Conservation (phyloP, 2,888 invertebrate species). For the Sphaerophoria taeniata region DNA sequence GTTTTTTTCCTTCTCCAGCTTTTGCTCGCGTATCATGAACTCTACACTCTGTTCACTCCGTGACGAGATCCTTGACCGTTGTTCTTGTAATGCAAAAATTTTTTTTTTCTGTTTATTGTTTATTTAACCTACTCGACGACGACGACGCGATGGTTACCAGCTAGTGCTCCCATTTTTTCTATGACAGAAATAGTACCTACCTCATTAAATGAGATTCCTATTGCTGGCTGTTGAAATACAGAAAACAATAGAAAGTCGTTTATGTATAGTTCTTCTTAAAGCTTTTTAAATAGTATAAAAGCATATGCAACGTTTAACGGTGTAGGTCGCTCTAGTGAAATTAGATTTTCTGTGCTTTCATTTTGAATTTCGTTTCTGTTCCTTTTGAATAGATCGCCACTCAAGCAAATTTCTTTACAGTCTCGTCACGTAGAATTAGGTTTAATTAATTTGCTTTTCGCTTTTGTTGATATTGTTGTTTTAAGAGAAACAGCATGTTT, state of each 20-base stretch:
- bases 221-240: slow-evolving; percentile 7
- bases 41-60: neutral
- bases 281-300: slow-evolving; percentile 17
- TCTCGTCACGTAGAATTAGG: slow-evolving; percentile 66
- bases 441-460: slow-evolving; percentile 62
- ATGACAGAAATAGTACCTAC: slow-evolving; percentile 46
- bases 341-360: slow-evolving; percentile 51
- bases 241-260: slow-evolving; percentile 62
- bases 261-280: slow-evolving; percentile 33
- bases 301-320: slow-evolving; percentile 31
- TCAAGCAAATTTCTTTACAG: slow-evolving; percentile 39
- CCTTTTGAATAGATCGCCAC: slow-evolving; percentile 52
- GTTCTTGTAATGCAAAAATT: slow-evolving; percentile 49
- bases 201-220: slow-evolving; percentile 65
- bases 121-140: slow-evolving; percentile 16
- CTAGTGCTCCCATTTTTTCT: slow-evolving; percentile 21
- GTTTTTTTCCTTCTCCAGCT: slow-evolving; percentile 38
- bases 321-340: slow-evolving; percentile 14
- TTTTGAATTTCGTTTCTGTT: slow-evolving; percentile 67
- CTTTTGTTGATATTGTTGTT: slow-evolving; percentile 20
- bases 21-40: slow-evolving; percentile 27
- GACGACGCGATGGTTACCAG: slow-evolving; percentile 11
- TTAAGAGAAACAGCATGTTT: slow-evolving; percentile 13
- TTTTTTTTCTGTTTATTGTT: slow-evolving; percentile 23
- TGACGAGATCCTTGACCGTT: slow-evolving; percentile 60